Conservation (phyloP, 2,797 vertebrate species). For the Telmatherina bonti region DNA sequence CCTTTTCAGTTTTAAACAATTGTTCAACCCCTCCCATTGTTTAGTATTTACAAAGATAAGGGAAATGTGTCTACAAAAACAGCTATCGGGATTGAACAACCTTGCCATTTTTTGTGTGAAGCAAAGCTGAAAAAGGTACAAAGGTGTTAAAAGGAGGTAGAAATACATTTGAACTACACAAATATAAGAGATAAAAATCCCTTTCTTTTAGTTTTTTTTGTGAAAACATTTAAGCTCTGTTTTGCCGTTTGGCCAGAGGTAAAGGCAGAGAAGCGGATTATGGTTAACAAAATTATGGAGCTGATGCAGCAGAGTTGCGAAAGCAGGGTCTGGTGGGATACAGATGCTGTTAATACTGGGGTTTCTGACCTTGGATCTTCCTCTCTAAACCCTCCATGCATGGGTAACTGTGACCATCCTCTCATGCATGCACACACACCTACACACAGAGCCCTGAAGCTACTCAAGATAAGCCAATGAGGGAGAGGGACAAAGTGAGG, state of each 20-base stretch:
- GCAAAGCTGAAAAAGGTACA: neutral
- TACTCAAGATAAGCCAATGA: conserved; percentile 73
- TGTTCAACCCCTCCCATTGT: conserved; percentile 54
- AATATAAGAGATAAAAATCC: conserved; percentile 37
- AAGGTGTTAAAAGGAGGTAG: neutral
- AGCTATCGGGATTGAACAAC: neutral
- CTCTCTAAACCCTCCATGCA: conserved; percentile 61
- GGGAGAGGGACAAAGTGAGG: conserved; percentile 60
- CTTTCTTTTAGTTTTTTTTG: conserved; percentile 41
- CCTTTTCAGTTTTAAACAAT: conserved; percentile 62
- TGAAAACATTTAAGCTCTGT: conserved; percentile 41
- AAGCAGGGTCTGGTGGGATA: conserved; percentile 55
- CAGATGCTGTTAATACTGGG: conserved; percentile 64
- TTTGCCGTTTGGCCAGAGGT: conserved; percentile 54
- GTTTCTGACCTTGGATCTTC: conserved; percentile 80
- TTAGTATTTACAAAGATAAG: conserved; percentile 44
- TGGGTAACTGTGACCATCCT: conserved; percentile 57
- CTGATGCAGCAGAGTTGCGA: conserved; percentile 75
- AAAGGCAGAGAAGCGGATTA: conserved; percentile 71
- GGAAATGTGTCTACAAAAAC: conserved; percentile 34
- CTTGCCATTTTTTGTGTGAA: neutral
- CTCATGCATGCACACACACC: conserved; percentile 11
- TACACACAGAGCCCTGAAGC: conserved; percentile 65
- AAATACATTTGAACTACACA: neutral
- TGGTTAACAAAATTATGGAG: conserved; percentile 61